Evolutionary conservation across 2,888 invertebrate genomes (phyloP).

Genomic region (Branchellion lobata): DNA sequence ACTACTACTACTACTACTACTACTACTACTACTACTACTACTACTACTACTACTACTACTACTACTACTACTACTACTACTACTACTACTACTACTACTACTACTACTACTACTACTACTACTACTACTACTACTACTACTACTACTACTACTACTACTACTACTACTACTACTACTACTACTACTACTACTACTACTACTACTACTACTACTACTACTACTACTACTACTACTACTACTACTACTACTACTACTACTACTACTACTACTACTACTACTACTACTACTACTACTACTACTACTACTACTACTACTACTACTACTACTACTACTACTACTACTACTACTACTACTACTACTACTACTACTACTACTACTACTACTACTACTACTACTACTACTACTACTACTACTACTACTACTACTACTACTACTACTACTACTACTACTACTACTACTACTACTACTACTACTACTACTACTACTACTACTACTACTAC

Average conservation of each 20-base stretch:
- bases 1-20: slow-evolving; percentile 95
- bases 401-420: slow-evolving; percentile 48
- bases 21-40: slow-evolving; percentile 72
- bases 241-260: too few species aligned
- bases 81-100: slow-evolving; percentile 85
- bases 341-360: too few species aligned
- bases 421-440: slow-evolving; percentile 28
- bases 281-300: slow-evolving; percentile 43
- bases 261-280: slow-evolving; percentile 17
- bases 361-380: slow-evolving; percentile 18
- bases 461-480: slow-evolving; percentile 35
- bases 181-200: slow-evolving; percentile 97
- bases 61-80: slow-evolving; percentile 91
- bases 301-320: slow-evolving; percentile 24
- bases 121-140: slow-evolving; percentile 91
- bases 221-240: too few species aligned
- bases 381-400: slow-evolving; percentile 5
- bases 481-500: slow-evolving; percentile 67
- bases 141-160: slow-evolving; percentile 97
- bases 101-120: slow-evolving; percentile 86
- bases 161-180: slow-evolving; percentile 70
- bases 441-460: slow-evolving; percentile 44
- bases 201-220: slow-evolving; percentile 76
- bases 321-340: too few species aligned
- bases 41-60: slow-evolving; percentile 97